These are phyloP conservation scores for Microctonus brassicae DNA, from an alignment of 2,888 invertebrate genomes.

Conservation along the genomic window DNA sequence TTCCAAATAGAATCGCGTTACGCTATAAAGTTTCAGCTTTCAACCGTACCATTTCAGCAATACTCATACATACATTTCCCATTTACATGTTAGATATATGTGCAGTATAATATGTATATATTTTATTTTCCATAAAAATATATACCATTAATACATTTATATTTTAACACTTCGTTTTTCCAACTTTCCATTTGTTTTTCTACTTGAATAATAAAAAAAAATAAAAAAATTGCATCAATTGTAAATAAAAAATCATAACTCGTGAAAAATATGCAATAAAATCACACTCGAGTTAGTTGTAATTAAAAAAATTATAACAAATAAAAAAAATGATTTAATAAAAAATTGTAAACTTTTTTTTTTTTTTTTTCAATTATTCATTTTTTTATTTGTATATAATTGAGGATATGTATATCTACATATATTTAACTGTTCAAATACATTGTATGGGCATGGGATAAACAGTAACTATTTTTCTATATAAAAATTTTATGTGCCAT, in stretches of 20 bases:
- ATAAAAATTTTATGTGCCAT: conserved; percentile 5
- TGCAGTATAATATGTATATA: not conserved
- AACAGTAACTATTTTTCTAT: not conserved
- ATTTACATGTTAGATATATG: not conserved
- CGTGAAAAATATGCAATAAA: conserved; percentile 5
- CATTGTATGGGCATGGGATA: not conserved
- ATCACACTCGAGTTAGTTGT: conserved; percentile 9
- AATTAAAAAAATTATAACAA: too few relatives aligned
- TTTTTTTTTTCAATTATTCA: too few relatives aligned
- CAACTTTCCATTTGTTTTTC: too few relatives aligned
- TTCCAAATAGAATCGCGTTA: conserved; percentile 26
- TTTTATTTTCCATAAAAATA: too few relatives aligned
- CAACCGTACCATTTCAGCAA: conserved; percentile 13
- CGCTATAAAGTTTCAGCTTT: conserved; percentile 20
- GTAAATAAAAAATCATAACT: conserved; percentile 17
- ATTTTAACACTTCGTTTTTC: too few relatives aligned
- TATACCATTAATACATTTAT: too few relatives aligned
- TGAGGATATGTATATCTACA: too few relatives aligned
- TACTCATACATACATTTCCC: not conserved
- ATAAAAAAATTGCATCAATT: too few relatives aligned
- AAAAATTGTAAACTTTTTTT: too few relatives aligned
- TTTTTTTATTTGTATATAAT: too few relatives aligned
- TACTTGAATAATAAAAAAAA: too few relatives aligned
- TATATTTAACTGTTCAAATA: not conserved
- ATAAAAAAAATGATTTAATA: too few relatives aligned